phyloP scores from a whole-genome alignment of 2,888 invertebrate genomes.

The Metopia argyrocephala region DNA sequence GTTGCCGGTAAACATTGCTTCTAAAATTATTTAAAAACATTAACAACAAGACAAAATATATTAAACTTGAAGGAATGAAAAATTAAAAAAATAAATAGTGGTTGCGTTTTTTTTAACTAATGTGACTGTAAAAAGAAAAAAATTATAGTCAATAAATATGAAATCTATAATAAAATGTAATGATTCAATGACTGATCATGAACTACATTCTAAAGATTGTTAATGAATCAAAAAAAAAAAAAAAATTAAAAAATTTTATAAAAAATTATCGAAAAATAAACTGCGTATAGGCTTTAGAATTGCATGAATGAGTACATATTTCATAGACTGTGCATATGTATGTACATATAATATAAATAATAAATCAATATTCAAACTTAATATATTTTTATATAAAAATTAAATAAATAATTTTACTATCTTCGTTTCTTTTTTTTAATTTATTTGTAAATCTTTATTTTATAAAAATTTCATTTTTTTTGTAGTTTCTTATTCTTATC shows the following conservation, averaged over 20 bases:
- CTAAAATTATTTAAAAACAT: too few relatives aligned
- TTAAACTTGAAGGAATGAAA: too few relatives aligned
- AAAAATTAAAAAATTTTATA: background rate
- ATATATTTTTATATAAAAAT: constrained; percentile 30
- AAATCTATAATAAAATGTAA: too few relatives aligned
- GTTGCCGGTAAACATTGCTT: too few relatives aligned
- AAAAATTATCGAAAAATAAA: background rate
- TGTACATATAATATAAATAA: background rate
- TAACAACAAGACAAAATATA: too few relatives aligned
- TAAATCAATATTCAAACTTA: constrained; percentile 16
- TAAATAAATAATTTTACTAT: constrained; percentile 38
- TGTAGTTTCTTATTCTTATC: constrained; percentile 11
- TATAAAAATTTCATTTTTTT: constrained; percentile 11
- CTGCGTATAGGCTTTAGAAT: background rate
- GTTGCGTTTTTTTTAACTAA: too few relatives aligned
- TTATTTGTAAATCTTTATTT: constrained; percentile 32
- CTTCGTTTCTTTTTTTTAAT: constrained; percentile 1
- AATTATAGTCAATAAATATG: too few relatives aligned
- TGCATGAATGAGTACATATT: background rate
- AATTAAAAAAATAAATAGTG: too few relatives aligned
- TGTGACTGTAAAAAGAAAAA: too few relatives aligned
- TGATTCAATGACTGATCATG: too few relatives aligned
- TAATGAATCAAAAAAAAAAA: background rate
- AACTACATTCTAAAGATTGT: too few relatives aligned
- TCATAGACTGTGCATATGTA: background rate